Base-by-base conservation (phyloP, 2,888 invertebrate genomes). In the Acanthacorydalis orientalis region DNA sequence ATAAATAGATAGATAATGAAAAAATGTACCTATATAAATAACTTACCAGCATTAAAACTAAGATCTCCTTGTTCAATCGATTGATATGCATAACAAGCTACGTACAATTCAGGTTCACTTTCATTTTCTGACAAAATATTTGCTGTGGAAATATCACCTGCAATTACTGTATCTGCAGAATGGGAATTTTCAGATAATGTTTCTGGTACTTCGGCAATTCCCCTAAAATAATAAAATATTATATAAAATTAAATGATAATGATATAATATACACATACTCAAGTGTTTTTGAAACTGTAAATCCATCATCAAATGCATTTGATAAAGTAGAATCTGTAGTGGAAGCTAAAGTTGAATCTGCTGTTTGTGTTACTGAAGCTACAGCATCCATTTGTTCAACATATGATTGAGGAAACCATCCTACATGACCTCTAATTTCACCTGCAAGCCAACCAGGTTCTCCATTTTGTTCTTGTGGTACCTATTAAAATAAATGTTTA, bases 391-490 rank as follows among this genome's bases (percentile, higher is more conserved):
- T 68, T 37, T 80, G 80, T 59, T 91, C 90, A 12, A 90, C 93
- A 61, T 96, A 96, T 0, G 91, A 87, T 64, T 93, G 91, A 0
- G 96, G 96, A 69, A 96, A 96, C 92, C 93, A 95, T 1, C 96
- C 96, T 0, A 85, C 83, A 52, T 84, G 82, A 3, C 92, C 95
- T 59, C 87, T 75, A 32, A 91, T 80, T 57, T 87, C 85, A 0
- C 97, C 97, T 54, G 91, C 89, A 57, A 89, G 69, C 95, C 97
- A 98, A n/a, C 96, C 97, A 0, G 93, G 93, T 61, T 97, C 97
- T 0, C 91, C 86, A 55, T 82, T 84, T 58, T 89, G 88, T 48
- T 86, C 75, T 4, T 77, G 72, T 3, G 85, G 80, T 51, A 75
- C 78, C 76, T 74, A 53, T 37, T 37, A 37, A 37, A 37, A 37